These are phyloP conservation scores for Trematocara marginatum DNA, from an alignment of 2,113 vertebrate genomes.

Conservation along the genomic window DNA sequence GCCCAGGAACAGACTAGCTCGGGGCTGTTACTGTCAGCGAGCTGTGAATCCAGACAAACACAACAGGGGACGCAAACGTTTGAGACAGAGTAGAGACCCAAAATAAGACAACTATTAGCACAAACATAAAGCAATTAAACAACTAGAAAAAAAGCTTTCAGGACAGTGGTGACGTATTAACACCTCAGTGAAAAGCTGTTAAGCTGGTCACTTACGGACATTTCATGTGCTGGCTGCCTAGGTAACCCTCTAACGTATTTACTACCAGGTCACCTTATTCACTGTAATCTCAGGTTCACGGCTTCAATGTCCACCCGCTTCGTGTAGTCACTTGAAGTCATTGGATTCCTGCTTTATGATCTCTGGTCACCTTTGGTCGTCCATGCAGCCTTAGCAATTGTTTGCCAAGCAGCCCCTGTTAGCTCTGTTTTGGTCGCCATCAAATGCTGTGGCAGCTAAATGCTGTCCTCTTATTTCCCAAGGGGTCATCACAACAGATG, in stretches of 20 bases:
- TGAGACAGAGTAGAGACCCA: neutral
- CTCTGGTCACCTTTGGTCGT: neutral
- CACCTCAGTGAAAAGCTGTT: neutral
- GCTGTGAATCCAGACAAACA: neutral
- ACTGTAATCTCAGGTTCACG: neutral
- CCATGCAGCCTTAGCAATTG: neutral
- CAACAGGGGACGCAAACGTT: neutral
- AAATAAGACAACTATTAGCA: neutral
- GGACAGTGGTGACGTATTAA: neutral
- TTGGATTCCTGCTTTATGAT: neutral
- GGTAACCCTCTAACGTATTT: neutral
- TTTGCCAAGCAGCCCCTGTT: neutral
- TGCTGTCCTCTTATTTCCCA: neutral
- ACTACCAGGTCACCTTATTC: neutral
- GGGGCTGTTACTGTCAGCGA: conserved; percentile 7
- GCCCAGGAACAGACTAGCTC: neutral
- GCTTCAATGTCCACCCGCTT: neutral
- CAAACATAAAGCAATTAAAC: neutral
- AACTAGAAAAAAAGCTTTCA: neutral
- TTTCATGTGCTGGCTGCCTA: neutral
- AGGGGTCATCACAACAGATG: neutral
- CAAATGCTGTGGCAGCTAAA: neutral
- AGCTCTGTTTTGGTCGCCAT: neutral
- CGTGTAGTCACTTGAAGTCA: neutral
- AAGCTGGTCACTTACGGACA: neutral